phyloP scores from a whole-genome alignment of 1,140 invertebrate species.

The Caenorhabditis remanei region DNA sequence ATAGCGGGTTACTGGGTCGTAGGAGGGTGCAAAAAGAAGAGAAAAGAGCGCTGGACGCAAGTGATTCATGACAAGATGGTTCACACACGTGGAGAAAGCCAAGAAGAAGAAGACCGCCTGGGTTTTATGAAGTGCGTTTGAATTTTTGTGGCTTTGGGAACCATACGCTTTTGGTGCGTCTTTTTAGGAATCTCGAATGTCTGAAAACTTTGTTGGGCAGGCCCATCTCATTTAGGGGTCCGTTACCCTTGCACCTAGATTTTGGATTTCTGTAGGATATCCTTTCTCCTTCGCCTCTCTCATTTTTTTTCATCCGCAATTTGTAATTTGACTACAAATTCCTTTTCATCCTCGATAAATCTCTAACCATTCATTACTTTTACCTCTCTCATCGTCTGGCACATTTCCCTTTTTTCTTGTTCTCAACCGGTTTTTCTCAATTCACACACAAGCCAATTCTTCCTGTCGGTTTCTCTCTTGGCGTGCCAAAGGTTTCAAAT shows the following conservation, averaged over 20 bases:
- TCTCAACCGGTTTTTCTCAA: conserved; percentile 31
- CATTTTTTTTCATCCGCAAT: too few relatives aligned
- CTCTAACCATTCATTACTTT: conserved; percentile 13
- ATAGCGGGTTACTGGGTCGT: conserved; percentile 51
- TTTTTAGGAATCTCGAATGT: too few relatives aligned
- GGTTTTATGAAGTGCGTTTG: conserved; percentile 7
- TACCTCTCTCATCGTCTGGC: background rate
- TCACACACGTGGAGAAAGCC: background rate
- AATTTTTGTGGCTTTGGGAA: background rate
- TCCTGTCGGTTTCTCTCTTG: background rate
- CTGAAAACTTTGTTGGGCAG: too few relatives aligned
- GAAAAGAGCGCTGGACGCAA: background rate
- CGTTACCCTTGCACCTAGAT: too few relatives aligned
- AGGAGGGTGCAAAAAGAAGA: background rate
- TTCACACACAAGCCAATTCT: background rate
- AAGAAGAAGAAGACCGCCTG: conserved; percentile 7
- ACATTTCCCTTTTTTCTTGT: conserved; percentile 13
- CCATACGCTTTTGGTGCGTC: too few relatives aligned
- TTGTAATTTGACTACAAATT: too few relatives aligned
- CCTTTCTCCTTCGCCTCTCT: too few relatives aligned
- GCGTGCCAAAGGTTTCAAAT: conserved; percentile 54
- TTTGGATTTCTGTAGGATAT: too few relatives aligned
- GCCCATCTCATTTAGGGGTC: background rate
- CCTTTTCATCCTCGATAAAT: too few relatives aligned
- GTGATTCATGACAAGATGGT: conserved; percentile 55